Conservation (phyloP, 2,113 vertebrate genomes). For the Cavia porcellus region DNA sequence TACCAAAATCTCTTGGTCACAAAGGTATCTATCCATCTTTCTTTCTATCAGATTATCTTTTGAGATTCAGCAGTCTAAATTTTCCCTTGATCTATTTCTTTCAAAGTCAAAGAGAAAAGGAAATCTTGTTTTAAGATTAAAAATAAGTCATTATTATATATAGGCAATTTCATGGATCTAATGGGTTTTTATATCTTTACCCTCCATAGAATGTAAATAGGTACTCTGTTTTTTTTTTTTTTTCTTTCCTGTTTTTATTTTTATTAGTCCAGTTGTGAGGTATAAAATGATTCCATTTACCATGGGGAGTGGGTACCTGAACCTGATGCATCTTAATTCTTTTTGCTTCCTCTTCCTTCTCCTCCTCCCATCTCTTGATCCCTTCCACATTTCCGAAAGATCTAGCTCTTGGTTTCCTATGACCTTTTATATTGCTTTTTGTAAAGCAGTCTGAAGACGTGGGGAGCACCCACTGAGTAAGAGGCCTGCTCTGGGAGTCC, state of each 20-base stretch:
- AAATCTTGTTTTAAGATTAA: not conserved
- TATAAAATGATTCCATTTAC: not conserved
- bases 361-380: not conserved
- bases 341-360: not conserved
- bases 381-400: not conserved
- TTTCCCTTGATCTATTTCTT: not conserved
- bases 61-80: not conserved
- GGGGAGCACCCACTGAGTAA: too few species aligned
- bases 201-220: not conserved
- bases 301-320: not conserved
- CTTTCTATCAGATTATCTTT: too few species aligned
- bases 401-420: not conserved
- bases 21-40: not conserved
- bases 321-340: not conserved
- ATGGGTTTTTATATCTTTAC: not conserved
- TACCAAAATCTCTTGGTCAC: conserved; percentile 24
- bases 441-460: not conserved
- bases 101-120: not conserved
- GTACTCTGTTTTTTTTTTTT: not conserved
- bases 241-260: not conserved
- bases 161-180: not conserved
- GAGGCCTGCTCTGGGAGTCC: not conserved
- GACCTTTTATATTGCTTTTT: not conserved
- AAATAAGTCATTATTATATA: conserved; percentile 16
- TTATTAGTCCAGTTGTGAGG: not conserved